Base-by-base conservation (phyloP, 2,113 vertebrate genomes). In the Paralichthys olivaceus region DNA sequence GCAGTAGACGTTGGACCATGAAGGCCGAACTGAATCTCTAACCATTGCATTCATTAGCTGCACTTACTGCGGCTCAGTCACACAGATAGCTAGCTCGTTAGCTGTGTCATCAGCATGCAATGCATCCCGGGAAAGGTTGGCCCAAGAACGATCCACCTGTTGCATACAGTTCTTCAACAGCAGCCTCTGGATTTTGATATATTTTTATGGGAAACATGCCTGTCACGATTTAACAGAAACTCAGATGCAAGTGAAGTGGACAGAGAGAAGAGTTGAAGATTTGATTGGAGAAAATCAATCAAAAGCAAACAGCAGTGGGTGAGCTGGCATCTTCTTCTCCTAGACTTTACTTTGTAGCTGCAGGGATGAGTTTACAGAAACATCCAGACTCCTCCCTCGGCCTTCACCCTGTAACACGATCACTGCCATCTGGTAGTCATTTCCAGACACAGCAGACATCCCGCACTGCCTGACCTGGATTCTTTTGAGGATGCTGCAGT, bases 371-470 rank as follows among this genome's bases (percentile, higher is more conserved):
- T 91, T 90, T 83, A 85, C 80, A 79, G 84, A 93, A 90, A 89
- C 84, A 83, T 49, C 73, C 71, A 49, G 57, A 66, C 59, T 76
- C 84, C 75, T 67, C 83, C 76, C 29, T 60, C 56, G 77, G 81
- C 69, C 83, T 71, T 69, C 70, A 72, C 55, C 69, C 72, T 85
- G 87, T 91, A 93, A 93, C 80, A 80, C 59, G 81, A 92, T 93
- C 87, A 49, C 73, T 71, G 79, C 79, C 92, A 92, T 93, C 91
- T 94, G 94, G 92, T 82, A 92, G 87, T 89, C 77, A 82, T 93
- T 92, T 87, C 64, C 87, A 83, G 83, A 83, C 79, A 63, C 75
- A 60, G 72, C 83, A 81, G 85, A 87, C 81, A 84, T 78, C 89
- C 51, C 73, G 86, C 69, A 49, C 84, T 70, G 72, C 75, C 84